Evolutionary conservation across 2,888 invertebrate genomes (phyloP).

Genomic region (Pherbina coryleti): DNA sequence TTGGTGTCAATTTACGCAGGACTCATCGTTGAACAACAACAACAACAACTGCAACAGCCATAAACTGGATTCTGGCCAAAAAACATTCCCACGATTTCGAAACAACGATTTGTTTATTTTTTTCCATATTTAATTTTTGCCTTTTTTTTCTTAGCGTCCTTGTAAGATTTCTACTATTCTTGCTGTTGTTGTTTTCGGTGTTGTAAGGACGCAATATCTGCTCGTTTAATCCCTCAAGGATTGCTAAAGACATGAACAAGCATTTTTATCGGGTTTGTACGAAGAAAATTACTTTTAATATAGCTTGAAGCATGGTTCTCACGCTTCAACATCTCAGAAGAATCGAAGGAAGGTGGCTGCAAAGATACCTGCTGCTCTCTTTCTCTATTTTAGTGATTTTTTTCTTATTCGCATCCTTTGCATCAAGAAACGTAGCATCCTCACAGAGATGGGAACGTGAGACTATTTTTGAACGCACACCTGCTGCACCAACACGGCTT

Average conservation of each 20-base stretch:
- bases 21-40: constrained; percentile 13
- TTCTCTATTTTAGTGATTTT: background rate
- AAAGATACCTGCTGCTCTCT: constrained; percentile 20
- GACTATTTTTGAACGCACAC: constrained; percentile 59
- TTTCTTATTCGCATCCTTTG: constrained; percentile 32
- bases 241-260: constrained; percentile 42
- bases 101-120: background rate
- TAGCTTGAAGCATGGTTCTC: constrained; percentile 55
- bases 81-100: constrained; percentile 33
- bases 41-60: background rate
- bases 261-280: constrained; percentile 20
- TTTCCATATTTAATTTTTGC: background rate
- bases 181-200: background rate
- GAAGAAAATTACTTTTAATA: constrained; percentile 40
- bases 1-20: constrained; percentile 33
- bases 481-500: constrained; percentile 52
- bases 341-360: constrained; percentile 47
- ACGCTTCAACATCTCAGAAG: constrained; percentile 53
- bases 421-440: background rate
- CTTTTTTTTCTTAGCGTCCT: constrained; percentile 13
- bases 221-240: constrained; percentile 45
- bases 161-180: background rate
- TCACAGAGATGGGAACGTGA: constrained; percentile 52
- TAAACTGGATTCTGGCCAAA: background rate
- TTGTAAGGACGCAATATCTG: constrained; percentile 27